Base-by-base conservation (phyloP, 2,888 invertebrate species). In the Tetragonisca angustula region DNA sequence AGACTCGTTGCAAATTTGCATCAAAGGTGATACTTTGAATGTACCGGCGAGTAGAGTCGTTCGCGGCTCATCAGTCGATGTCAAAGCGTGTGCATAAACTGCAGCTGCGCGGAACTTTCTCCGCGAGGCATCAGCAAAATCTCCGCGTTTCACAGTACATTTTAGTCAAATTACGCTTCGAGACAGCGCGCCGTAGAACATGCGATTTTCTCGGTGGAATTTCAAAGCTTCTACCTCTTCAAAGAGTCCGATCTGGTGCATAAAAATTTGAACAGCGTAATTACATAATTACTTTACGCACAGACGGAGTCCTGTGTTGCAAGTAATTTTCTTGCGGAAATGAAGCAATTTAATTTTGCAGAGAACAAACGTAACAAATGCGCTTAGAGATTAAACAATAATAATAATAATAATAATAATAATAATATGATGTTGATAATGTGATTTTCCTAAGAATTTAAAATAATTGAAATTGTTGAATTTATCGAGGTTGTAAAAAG, bases 21-120 rank as follows among this genome's bases (percentile, higher is more conserved):
- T 27, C 49, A 17, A 75, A 27, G 56, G 21, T 49, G 67, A 27
- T 49, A 56, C 27, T 56, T 75, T 49, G 49, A n/a, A 59, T 59
- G 49, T 32, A 17, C 67, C 56, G 32, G 27, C 49, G 19, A 27
- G 27, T 6, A 76, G 24, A 61, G 59, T 76, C 50, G 61, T 76
- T 76, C 24, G 76, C 69, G 32, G 61, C 68, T 76, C 69, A 76
- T 76, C 76, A n/a, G 49, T 50, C 69, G 76, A 76, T 69, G 67
- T 75, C 75, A 75, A 76, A 69, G 32, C 59, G 49, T n/a, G 32
- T 61, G 59, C 59, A 56, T 75, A 59, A 59, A 50, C 59, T 1
- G 59, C 69, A 68, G 68, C 68, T 61, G 59, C 59, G 24, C 43
- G 32, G 32, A 36, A 69, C 76, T 76, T 76, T 76, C 76, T 76